phyloP scores from a whole-genome alignment of 2,797 vertebrate genomes.

The Crocodylus rhombifer region DNA sequence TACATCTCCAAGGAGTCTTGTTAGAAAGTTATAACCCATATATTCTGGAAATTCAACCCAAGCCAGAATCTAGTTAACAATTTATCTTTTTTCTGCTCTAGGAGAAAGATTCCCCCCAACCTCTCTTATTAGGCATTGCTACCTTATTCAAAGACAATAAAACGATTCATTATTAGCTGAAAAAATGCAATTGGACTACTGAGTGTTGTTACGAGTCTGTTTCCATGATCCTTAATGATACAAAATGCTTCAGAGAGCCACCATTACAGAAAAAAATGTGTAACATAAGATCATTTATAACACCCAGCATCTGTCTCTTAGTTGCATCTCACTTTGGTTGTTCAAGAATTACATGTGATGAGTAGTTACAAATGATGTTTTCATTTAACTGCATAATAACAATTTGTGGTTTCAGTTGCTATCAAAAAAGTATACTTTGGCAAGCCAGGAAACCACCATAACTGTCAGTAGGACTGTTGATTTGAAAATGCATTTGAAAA shows the following conservation, averaged over 20 bases:
- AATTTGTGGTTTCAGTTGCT: constrained; percentile 21
- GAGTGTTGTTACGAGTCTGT: neutral
- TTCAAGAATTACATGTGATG: constrained; percentile 5
- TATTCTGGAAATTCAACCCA: neutral
- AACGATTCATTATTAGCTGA: neutral
- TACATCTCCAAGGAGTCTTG: neutral
- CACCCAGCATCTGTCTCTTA: neutral
- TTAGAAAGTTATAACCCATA: neutral
- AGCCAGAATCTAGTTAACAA: neutral
- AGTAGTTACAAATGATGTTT: neutral
- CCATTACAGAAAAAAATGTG: neutral
- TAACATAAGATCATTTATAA: neutral
- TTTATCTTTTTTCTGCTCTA: neutral
- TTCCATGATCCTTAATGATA: neutral
- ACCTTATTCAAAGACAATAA: neutral
- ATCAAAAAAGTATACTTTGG: neutral
- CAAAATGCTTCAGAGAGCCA: neutral
- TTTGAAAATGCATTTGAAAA: constrained; percentile 40
- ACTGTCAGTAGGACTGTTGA: constrained; percentile 23
- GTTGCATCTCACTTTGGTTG: neutral
- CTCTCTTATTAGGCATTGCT: neutral
- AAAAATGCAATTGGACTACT: neutral
- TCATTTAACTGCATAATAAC: neutral
- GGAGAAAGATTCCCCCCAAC: neutral
- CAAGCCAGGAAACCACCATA: neutral